Evolutionary conservation across 2,797 vertebrate species (phyloP), one percentile per base, ranked within the genome.

Genomic region (Acropternis orthonyx): DNA sequence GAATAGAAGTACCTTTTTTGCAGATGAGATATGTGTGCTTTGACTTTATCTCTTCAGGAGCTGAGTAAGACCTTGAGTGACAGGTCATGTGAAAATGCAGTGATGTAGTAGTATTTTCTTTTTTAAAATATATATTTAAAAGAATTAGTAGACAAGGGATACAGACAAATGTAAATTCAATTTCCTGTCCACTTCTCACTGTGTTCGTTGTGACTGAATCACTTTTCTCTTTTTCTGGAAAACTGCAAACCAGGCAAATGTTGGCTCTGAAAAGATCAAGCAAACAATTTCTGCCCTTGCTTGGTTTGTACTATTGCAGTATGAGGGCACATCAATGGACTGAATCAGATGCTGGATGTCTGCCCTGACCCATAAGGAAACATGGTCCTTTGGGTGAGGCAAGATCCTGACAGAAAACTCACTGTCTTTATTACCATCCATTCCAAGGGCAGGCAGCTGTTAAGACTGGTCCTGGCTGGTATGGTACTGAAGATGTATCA

Each of bases 131-230:
- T 11, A 7, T 54, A 46, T 65, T 72, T 52, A 41, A 37, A 91
- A 69, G 9, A 12, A 26, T 79, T 67, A 39, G 19, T 48, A 49
- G 41, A 56, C 6, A 49, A 59, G 36, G 5, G 23, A 67, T 74
- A 34, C 14, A 52, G 55, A n/a, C 8, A 85, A 41, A 73, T 71
- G 39, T 74, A 74, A 88, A 54, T 79, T 34, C 37, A 73, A 63
- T 16, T 51, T 8, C 4, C 24, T 63, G 24, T 74, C 32, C 4
- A 18, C 9, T 56, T 73, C 39, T 73, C 27, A 32, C 5, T 74
- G n/a, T 1, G 0, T 30, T 80, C 0, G 0, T 30, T 81, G 39
- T 76, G 55, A 52, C 12, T 26, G 27, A 37, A 67, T 49, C 21
- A 16, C 36, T 65, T 52, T 74, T 65, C 24, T 52, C 28, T 36